Evolutionary conservation across 2,888 invertebrate genomes (phyloP).

Genomic region (Chrysopilus asiliformis): DNA sequence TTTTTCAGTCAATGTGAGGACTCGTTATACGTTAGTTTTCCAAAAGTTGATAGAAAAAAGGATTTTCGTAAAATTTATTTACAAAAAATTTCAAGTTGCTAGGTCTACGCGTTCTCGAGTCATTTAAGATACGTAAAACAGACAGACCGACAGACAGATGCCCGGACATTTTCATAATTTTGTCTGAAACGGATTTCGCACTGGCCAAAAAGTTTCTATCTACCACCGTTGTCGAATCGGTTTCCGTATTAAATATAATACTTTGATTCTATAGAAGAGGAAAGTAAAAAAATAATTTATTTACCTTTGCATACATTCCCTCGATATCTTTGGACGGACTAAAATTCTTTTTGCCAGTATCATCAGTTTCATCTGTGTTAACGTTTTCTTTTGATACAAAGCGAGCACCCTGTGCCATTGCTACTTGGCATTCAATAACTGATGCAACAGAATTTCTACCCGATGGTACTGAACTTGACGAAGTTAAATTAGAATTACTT

Average conservation of each 20-base stretch:
- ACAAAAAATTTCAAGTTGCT: too few relatives aligned
- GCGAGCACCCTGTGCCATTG: slow-evolving; percentile 24
- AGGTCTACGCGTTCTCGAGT: too few relatives aligned
- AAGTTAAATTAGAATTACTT: slow-evolving; percentile 31
- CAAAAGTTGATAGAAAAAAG: too few relatives aligned
- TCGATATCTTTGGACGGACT: slow-evolving; percentile 61
- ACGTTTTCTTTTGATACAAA: slow-evolving; percentile 31
- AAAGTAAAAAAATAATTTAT: slow-evolving; percentile 18
- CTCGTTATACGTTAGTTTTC: too few relatives aligned
- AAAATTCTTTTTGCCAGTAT: slow-evolving; percentile 33
- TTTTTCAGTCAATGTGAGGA: too few relatives aligned
- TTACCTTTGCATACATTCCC: slow-evolving; percentile 82
- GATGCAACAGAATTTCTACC: slow-evolving; percentile 35
- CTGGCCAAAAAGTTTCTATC: too few relatives aligned
- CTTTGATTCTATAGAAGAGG: neutral
- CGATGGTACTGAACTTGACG: slow-evolving; percentile 21
- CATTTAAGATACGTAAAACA: too few relatives aligned
- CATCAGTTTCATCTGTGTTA: slow-evolving; percentile 26
- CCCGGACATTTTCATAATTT: too few relatives aligned
- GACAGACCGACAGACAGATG: too few relatives aligned
- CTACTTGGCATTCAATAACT: slow-evolving; percentile 27
- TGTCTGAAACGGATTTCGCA: too few relatives aligned
- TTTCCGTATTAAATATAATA: slow-evolving; percentile 1
- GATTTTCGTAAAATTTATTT: too few relatives aligned
- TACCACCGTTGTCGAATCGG: too few relatives aligned